Evolutionary conservation across 92 coral and sea anemone species (phyloP), one percentile per base, ranked within the genome.

Genomic region (Palythoa grandiflora): DNA sequence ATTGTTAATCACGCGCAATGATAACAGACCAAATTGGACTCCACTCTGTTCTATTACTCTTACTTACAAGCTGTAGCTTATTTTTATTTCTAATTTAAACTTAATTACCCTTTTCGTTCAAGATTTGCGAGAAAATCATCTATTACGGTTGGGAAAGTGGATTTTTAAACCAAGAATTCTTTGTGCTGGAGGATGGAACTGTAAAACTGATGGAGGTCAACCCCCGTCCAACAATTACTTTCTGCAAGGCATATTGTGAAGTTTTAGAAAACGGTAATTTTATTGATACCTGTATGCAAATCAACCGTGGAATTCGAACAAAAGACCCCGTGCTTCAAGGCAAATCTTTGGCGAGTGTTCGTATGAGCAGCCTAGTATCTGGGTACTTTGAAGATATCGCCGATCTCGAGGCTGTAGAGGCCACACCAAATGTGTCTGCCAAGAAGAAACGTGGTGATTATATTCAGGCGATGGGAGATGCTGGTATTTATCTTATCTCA

Each of bases 171-270:
- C 75, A 70, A 13, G 75, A 70, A 13, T 70, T 70, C 39, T 70
- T 70, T 38, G 75, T 70, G 38, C 38, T 70, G 13, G 75, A 70
- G 15, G 47, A 70, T 20, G 75, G 75, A 20, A 70, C 38, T 14
- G 75, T 70, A 38, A 70, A 70, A 38, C 48, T 70, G 40, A 70
- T 70, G 75, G 75, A 70, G 13, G 38, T 70, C 0, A 70, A 70
- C 75, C 37, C 75, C 6, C 75, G 75, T 70, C 75, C 75, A 9
- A 70, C 75, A 35, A 70, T 70, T 36, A 38, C 38, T 3, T 70
- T 70, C 38, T 70, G 75, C 75, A 70, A 70, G 75, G 11, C 75
- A 12, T 70, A 70, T 38, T 70, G 75, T 38, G 75, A 70, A 70
- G 75, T 35, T 35, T 19, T 70, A 38, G 75, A 70, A 17, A 70